Evolutionary conservation across 2,113 vertebrate species (phyloP), one percentile per base, ranked within the genome.

Genomic region (Ramphastos sulfuratus): DNA sequence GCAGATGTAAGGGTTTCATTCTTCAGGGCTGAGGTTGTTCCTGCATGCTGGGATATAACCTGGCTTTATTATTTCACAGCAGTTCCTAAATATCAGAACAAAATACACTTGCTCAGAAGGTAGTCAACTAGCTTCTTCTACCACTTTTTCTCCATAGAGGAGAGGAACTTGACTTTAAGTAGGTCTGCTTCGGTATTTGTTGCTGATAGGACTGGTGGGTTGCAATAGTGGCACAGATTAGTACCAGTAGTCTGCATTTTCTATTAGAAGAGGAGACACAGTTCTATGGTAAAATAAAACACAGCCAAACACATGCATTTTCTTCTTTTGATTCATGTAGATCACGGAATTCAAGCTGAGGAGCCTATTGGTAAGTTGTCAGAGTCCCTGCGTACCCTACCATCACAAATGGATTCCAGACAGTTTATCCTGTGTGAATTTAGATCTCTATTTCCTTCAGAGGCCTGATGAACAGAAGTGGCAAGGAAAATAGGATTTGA

Each of bases 401-500:
- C 42, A 52, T 72, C 55, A 89, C 46, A 83, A 77, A 84, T 12
- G 1, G 60, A 92, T 83, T 87, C 31, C 69, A 79, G 50, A 77
- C 33, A 92, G 64, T 20, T 37, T 87, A 91, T 63, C n/a, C 37
- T 33, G 10, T 37, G 44, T 61, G 46, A 90, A 87, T 85, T 80
- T 58, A 76, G 15, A 30, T 78, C 37, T 71, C 59, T 74, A 1
- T 67, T 94, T 89, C 77, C 55, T 50, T 91, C 69, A 70, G 70
- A 85, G 56, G 35, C 14, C 27, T 63, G 44, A 82, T 59, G 71
- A 95, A 84, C 21, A 84, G 89, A 94, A 94, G 58, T 42, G 33
- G 72, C 25, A 59, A 90, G 48, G 15, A 92, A 96, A 94, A 89
- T 7, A 59, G 14, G 65, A 86, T 81, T 71, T 80, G 54, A 82